Conservation (phyloP, 2,113 vertebrate species). For the Columbina picui region DNA sequence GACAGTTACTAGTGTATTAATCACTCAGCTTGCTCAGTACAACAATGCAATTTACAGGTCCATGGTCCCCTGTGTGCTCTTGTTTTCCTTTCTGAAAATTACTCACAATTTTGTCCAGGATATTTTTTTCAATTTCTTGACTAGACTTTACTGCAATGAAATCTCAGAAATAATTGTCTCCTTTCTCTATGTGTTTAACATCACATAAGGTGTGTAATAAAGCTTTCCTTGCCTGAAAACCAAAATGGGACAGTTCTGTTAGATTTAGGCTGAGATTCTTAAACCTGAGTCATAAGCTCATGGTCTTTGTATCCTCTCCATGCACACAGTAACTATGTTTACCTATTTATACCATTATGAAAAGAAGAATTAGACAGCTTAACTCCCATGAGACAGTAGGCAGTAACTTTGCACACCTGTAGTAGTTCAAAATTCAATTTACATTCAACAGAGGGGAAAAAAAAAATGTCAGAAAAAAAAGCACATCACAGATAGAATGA, state of each 20-base stretch:
- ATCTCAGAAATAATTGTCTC: not conserved
- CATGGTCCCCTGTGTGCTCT: not conserved
- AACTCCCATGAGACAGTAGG: not conserved
- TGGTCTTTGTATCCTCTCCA: not conserved
- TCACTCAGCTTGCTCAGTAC: not conserved
- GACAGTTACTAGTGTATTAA: not conserved
- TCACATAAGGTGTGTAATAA: not conserved
- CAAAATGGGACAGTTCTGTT: not conserved
- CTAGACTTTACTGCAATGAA: not conserved
- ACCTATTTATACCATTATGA: not conserved
- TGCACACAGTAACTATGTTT: not conserved
- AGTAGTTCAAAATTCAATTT: not conserved
- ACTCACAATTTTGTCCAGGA: not conserved
- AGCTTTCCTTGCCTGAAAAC: not conserved
- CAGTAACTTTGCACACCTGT: not conserved
- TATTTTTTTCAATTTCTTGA: not conserved
- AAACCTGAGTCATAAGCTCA: not conserved
- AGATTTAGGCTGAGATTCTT: not conserved
- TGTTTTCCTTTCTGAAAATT: constrained; percentile 20
- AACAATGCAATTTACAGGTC: not conserved
- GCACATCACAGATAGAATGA: not conserved
- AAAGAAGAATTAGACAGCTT: not conserved
- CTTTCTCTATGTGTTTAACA: not conserved
- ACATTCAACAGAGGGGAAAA: not conserved
- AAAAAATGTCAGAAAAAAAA: not conserved